Evolutionary conservation across 1,140 invertebrate genomes (phyloP), one percentile per base, ranked within the genome.

Genomic region (Hormaphis cornu): DNA sequence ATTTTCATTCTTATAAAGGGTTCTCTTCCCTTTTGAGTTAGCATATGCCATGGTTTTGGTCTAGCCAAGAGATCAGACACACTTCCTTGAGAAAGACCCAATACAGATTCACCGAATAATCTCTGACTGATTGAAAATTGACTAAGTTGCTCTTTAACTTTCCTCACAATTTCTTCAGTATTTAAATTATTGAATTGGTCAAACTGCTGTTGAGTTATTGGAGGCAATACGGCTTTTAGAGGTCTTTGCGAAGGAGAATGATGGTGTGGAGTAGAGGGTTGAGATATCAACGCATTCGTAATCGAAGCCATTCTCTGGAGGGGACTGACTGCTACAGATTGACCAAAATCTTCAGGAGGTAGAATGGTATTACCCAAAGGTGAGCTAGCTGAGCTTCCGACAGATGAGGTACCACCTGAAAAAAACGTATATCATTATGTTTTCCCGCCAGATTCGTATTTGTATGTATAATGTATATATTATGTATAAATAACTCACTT

Each of bases 101-200:
- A 82, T 14, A 99, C 95, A 2, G 90, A 94, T 78, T 99, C 97
- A 20, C 97, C 97, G 78, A 99, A 99, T 52, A 99, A 81, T 71
- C 97, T 84, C 80, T 99, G 97, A 71, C 95, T 98, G 75, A 99
- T 98, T 61, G 95, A 98, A 81, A 97, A 98, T 79, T 98, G 94
- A 74, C 91, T 96, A 46, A 99, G 81, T 72, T 95, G 93, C 79
- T 99, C 96, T 80, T 98, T 98, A 3, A 99, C 86, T 80, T 91
- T 90, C 74, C 95, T 90, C 26, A 99, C 97, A 72, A 99, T 94
- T 72, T 98, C 95, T 81, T 99, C 96, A 0, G 97, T 99, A 77
- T 98, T 97, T 50, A 99, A 84, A 78, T 95, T 95, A 76, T 96
- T 93, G 82, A 97, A 99, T 78, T 94, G 87, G 79, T 99, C 96